Base-by-base conservation (phyloP, 2,113 vertebrate species). In the Cheirogaleus medius region DNA sequence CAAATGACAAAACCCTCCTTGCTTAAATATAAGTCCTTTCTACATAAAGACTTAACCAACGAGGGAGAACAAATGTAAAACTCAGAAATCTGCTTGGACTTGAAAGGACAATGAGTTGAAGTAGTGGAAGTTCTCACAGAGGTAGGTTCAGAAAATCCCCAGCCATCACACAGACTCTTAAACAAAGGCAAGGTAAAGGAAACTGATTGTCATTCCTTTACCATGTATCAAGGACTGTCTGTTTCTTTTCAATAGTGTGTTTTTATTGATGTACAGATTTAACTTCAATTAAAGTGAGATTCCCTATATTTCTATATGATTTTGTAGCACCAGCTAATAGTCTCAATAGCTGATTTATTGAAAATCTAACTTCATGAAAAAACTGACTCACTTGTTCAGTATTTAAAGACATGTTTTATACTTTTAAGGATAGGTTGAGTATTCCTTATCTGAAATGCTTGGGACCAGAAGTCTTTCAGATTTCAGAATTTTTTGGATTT, bases 21-120 rank as follows among this genome's bases (percentile, higher is more conserved):
- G 34, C 63, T 96, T 89, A 80, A 93, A 12, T 89, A 18, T 60
- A 76, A 90, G 39, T 77, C 37, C n/a, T 95, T 91, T 88, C 74
- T 69, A 77, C 8, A 2, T 81, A 80, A 94, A 97, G 69, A 74
- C 37, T 49, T 87, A 42, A 3, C 25, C 20, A 92, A 34, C 13
- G 52, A 9, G 88, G 47, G 34, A 87, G 3, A 87, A 60, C 63
- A 52, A 52, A 34, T 21, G 12, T 60, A 32, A 91, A 85, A 64
- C 71, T 73, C 78, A 74, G 73, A 86, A 42, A 81, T 78, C 27
- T 81, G 29, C 66, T 69, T 73, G 64, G 12, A 23, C 54, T 92
- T 90, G 74, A 92, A 95, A 56, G 18, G 63, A 39, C 37, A 54
- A 5, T 76, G 69, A 81, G 64, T 92, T 87, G 66, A 49, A 87